These are phyloP conservation scores for Psylliodes chrysocephalus DNA, from an alignment of 2,888 invertebrate species.

Conservation along the genomic window DNA sequence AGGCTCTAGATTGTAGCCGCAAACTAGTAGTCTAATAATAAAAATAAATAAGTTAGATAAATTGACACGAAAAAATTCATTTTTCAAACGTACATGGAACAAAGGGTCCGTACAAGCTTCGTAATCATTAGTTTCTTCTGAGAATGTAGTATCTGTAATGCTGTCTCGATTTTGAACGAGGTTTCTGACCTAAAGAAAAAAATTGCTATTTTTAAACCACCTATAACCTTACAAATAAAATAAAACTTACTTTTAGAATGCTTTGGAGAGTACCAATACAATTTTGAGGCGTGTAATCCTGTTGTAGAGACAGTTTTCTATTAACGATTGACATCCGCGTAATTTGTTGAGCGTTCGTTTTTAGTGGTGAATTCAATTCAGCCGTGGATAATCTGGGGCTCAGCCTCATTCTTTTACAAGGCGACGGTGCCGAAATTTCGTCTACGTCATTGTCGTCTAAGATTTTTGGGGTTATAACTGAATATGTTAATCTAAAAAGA, in stretches of 20 bases:
- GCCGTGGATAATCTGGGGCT: constrained; percentile 48
- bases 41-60: too few species aligned
- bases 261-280: constrained; percentile 70
- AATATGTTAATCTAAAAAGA: constrained; percentile 29
- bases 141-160: constrained; percentile 17
- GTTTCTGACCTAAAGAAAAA: constrained; percentile 27
- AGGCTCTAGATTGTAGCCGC: constrained; percentile 50
- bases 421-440: constrained; percentile 42
- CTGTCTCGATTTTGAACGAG: constrained; percentile 14
- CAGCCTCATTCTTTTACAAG: constrained; percentile 48
- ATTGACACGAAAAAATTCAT: too few species aligned
- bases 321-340: constrained; percentile 70
- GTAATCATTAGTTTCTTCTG: constrained; percentile 18
- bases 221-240: too few species aligned
- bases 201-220: too few species aligned
- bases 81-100: neutral
- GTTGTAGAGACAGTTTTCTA: constrained; percentile 56
- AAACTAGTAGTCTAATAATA: constrained; percentile 39
- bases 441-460: constrained; percentile 41
- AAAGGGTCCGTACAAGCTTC: neutral
- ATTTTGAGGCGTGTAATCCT: constrained; percentile 14
- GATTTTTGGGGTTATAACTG: constrained; percentile 43
- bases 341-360: constrained; percentile 45
- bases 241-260: constrained; percentile 74
- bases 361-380: constrained; percentile 32